Percentiles rank a stretch among this genome's conserved stretches.
Conservation (phyloP, 2,113 vertebrate species). For the Naja naja region DNA sequence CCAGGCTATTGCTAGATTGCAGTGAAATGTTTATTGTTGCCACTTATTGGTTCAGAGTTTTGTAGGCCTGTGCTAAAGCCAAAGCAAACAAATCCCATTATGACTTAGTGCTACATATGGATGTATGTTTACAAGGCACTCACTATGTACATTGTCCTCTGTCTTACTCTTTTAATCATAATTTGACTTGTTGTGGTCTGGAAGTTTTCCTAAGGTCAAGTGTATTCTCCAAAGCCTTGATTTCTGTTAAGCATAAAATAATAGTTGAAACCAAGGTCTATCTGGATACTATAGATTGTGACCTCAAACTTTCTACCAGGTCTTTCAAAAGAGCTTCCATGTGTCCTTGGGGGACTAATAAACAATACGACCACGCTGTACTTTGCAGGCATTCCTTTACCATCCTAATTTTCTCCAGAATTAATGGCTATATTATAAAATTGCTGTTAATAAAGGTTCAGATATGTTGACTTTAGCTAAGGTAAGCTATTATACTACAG, state of each 20-base stretch:
- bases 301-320: not conserved
- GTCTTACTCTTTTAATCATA: not conserved
- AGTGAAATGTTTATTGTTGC: not conserved
- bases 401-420: not conserved
- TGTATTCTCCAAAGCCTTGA: not conserved
- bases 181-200: not conserved
- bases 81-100: not conserved
- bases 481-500: not conserved
- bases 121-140: not conserved
- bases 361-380: not conserved
- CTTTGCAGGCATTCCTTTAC: not conserved
- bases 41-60: not conserved
- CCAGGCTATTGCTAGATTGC: not conserved
- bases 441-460: not conserved
- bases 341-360: not conserved
- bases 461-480: not conserved
- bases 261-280: not conserved
- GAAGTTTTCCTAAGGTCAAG: not conserved
- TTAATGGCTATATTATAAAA: not conserved
- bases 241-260: not conserved
- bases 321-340: not conserved
- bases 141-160: not conserved
- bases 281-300: not conserved
- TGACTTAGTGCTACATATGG: not conserved
- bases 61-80: not conserved